A percentile compares a stretch with the other conserved stretches of the same genome.
phyloP scores from a whole-genome alignment of 2,113 vertebrate genomes.

The Bubalus kerabau region DNA sequence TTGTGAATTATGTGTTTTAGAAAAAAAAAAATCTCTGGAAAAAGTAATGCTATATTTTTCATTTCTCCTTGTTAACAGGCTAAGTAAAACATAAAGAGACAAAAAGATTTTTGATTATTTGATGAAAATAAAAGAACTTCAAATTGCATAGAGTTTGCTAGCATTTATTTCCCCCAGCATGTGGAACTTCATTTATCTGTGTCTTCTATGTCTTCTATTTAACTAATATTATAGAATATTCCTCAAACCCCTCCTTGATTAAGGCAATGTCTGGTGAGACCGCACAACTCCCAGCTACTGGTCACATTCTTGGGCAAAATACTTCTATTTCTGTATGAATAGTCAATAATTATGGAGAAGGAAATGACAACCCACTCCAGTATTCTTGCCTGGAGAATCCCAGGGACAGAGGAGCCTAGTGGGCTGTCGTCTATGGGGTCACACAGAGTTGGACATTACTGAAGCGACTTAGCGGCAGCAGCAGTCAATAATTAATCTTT shows the following conservation, averaged over 20 bases:
- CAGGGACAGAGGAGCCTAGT: no score
- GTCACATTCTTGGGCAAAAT: background rate
- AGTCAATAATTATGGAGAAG: slow-evolving; percentile 25
- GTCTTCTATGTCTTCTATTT: background rate
- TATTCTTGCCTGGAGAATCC: no score
- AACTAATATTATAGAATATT: background rate
- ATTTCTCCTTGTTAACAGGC: background rate
- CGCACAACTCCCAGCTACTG: background rate
- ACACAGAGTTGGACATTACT: no score
- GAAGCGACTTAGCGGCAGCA: no score
- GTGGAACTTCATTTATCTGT: background rate
- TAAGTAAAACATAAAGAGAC: background rate
- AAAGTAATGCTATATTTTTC: slow-evolving; percentile 13
- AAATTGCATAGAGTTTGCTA: background rate
- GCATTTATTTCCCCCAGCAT: background rate
- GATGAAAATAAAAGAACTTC: background rate
- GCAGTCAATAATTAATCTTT: slow-evolving; percentile 33
- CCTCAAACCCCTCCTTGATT: background rate
- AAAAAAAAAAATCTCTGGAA: background rate
- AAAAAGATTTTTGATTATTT: background rate
- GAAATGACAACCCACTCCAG: no score
- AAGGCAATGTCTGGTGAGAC: background rate
- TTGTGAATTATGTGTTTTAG: background rate
- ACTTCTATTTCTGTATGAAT: background rate
- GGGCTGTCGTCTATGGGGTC: no score